Base-by-base conservation (phyloP, 2,797 vertebrate genomes). In the Benthosema pterotum region DNA sequence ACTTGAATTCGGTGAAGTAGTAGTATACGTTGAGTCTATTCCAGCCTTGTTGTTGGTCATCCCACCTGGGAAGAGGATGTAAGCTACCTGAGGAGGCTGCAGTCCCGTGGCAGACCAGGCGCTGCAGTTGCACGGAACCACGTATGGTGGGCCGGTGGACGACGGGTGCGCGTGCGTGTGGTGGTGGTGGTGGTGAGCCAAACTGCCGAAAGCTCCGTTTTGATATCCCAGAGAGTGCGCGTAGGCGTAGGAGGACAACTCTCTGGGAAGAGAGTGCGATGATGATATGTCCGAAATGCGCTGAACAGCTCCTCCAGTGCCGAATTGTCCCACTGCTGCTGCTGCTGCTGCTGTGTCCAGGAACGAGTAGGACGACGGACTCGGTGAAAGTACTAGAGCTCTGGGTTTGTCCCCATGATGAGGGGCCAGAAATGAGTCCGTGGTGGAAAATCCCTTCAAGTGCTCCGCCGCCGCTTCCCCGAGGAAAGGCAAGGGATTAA, bases 111-210 rank as follows among this genome's bases (percentile, higher is more conserved):
- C 83, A 52, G 96, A 94, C 97, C 97, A 98, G 66, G 95, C 93
- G 25, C 93, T 91, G 90, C 97, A 98, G 94, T 94, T 95, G 92
- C 96, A 99, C 18, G 96, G 95, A 84, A 98, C 90, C 76, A 96
- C 91, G 78, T 97, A 97, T 58, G 95, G 94, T 58, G 95, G 94
- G 81, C 95, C 22, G 22, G 22, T 91, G 15, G 95, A 92, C 50
- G 95, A 92, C 69, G 92, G 92, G 84, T 95, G 96, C 42, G 93
- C 92, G 89, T 96, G 95, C 70, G 93, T 91, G 82, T 94, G 95
- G 83, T 96, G 96, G 77, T 94, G 95, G 82, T 94, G 95, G 83
- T 96, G 96, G 77, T 94, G 95, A 66, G 91, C 89, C 86, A 95
- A 88, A 80, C 91, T 92, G 77, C 94, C 94, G 8, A 95, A 92